Conservation (phyloP, 2,797 vertebrate genomes). For the Gymnopithys bicolor region DNA sequence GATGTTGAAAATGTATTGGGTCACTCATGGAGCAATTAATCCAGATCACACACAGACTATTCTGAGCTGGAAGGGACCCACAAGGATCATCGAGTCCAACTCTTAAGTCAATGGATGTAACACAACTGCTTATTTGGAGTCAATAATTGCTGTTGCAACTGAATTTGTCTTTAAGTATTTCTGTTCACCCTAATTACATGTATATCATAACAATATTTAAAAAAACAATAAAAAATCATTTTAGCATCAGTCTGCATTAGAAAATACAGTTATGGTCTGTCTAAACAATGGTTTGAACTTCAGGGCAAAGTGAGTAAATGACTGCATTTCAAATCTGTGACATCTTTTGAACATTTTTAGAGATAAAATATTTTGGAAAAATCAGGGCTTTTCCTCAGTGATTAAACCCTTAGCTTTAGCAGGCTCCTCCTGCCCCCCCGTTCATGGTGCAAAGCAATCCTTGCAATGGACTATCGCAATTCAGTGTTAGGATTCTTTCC, state of each 20-base stretch:
- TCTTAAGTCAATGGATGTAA: neutral
- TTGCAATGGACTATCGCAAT: neutral
- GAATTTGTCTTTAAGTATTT: neutral
- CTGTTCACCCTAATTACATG: neutral
- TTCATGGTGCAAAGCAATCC: neutral
- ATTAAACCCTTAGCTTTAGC: neutral
- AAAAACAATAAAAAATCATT: neutral
- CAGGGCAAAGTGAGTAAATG: neutral
- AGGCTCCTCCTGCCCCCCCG: neutral
- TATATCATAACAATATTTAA: neutral
- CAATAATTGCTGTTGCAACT: neutral
- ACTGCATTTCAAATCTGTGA: neutral
- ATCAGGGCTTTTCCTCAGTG: neutral
- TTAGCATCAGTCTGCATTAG: neutral
- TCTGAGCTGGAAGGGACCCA: too few species aligned
- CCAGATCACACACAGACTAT: neutral
- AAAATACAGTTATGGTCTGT: neutral
- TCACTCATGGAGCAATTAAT: neutral
- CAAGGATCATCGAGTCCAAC: too few species aligned
- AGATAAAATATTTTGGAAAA: neutral
- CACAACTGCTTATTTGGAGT: neutral
- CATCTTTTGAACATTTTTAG: neutral
- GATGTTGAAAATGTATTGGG: neutral
- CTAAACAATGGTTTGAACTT: neutral
- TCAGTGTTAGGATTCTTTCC: neutral